A percentile compares a stretch with the other conserved stretches of the same genome.
These are phyloP conservation scores for Dipus sagitta DNA, from an alignment of 2,797 vertebrate species.

Conservation along the genomic window DNA sequence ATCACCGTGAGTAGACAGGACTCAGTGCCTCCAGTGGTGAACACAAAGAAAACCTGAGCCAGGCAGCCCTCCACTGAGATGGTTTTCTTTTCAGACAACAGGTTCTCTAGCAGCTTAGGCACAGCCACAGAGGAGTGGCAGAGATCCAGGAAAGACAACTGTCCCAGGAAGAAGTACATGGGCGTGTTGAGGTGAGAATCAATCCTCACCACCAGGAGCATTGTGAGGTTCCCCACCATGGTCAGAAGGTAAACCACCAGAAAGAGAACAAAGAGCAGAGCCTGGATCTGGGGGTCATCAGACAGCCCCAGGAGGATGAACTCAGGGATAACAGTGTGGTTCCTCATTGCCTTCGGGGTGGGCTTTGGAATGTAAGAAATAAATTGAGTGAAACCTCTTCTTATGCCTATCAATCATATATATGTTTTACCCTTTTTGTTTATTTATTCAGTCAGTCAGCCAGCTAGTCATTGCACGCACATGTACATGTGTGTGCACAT, in stretches of 20 bases:
- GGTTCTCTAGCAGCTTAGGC: constrained; percentile 75
- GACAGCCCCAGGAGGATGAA: constrained; percentile 66
- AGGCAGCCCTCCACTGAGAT: constrained; percentile 70
- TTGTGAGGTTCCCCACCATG: constrained; percentile 63
- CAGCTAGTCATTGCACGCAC: no score
- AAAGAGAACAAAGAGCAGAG: constrained; percentile 71
- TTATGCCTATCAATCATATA: neutral
- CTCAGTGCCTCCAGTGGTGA: constrained; percentile 73
- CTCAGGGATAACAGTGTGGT: constrained; percentile 58
- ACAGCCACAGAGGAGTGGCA: constrained; percentile 76
- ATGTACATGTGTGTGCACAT: no score
- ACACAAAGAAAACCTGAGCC: constrained; percentile 76
- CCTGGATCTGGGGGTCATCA: neutral
- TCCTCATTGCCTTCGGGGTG: constrained; percentile 39
- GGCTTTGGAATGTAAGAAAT: neutral
- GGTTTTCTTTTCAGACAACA: constrained; percentile 73
- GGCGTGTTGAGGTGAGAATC: constrained; percentile 65
- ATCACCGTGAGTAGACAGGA: constrained; percentile 73
- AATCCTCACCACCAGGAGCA: constrained; percentile 61
- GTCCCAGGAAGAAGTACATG: constrained; percentile 80
- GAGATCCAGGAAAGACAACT: constrained; percentile 78
- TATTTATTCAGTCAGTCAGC: neutral
- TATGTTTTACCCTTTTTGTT: neutral
- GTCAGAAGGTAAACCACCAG: constrained; percentile 72
- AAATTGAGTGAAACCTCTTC: neutral